A percentile compares a stretch with the other conserved stretches of the same genome.
Conservation (phyloP, 2,797 vertebrate genomes). For the Salmo trutta region DNA sequence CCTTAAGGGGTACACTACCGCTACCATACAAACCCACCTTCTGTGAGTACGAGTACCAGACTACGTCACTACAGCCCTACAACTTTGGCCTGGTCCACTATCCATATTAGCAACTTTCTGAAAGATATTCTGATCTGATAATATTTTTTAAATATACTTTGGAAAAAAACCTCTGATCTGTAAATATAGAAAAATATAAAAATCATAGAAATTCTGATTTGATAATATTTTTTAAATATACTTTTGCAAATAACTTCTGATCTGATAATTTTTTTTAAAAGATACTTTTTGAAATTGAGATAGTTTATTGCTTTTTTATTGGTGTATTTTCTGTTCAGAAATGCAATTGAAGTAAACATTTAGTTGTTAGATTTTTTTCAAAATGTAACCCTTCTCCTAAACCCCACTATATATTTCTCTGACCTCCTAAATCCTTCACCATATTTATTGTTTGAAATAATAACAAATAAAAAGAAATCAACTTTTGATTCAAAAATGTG, state of each 20-base stretch:
- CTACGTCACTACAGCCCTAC: constrained; percentile 65
- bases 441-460: constrained; percentile 60
- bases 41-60: constrained; percentile 92
- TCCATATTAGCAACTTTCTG: constrained; percentile 50
- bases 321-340: neutral
- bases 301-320: neutral
- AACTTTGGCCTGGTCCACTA: constrained; percentile 72
- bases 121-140: no score
- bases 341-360: neutral
- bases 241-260: no score
- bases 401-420: constrained; percentile 30
- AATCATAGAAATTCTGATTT: no score
- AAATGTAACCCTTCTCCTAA: constrained; percentile 32
- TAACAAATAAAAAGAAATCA: constrained; percentile 44
- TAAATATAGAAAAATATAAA: no score
- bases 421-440: constrained; percentile 39
- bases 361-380: neutral
- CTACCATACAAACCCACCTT: constrained; percentile 97
- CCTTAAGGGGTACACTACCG: constrained; percentile 77
- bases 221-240: no score
- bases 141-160: no score
- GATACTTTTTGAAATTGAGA: neutral
- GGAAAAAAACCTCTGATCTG: no score
- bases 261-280: neutral
- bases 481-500: constrained; percentile 57